Evolutionary conservation across 2,113 vertebrate genomes (phyloP).

Genomic region (Eptesicus fuscus): DNA sequence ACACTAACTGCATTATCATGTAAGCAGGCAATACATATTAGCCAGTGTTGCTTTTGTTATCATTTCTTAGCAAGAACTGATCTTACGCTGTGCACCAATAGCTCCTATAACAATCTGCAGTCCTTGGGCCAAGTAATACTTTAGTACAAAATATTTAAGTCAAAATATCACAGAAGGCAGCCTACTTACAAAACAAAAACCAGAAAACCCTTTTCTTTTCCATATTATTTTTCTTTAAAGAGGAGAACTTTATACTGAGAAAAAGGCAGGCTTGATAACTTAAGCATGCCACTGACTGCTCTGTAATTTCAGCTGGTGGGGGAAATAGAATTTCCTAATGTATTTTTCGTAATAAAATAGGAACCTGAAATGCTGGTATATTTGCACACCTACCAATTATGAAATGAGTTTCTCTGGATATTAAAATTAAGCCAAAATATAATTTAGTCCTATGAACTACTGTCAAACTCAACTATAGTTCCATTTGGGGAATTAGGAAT

Average conservation of each 20-base stretch:
- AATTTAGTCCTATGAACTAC: constrained; percentile 34
- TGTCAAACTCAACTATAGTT: constrained; percentile 44
- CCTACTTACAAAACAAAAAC: background rate
- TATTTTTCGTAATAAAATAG: constrained; percentile 58
- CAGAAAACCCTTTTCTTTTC: background rate
- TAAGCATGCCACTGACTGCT: background rate
- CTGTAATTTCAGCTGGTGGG: constrained; percentile 32
- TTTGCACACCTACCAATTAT: constrained; percentile 69
- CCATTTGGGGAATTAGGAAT: constrained; percentile 37
- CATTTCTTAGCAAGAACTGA: background rate
- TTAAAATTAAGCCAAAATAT: constrained; percentile 52
- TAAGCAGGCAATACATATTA: background rate
- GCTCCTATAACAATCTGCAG: background rate
- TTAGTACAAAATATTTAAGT: background rate
- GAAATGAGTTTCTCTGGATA: constrained; percentile 50
- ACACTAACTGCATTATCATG: background rate
- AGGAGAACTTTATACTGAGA: background rate
- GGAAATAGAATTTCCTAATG: constrained; percentile 40
- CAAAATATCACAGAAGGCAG: background rate
- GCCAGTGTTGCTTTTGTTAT: background rate
- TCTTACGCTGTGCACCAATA: background rate
- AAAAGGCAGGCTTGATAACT: background rate
- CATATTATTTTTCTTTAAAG: background rate
- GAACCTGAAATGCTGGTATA: constrained; percentile 39
- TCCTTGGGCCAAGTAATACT: background rate